Evolutionary conservation across 1,140 invertebrate genomes (phyloP).

Genomic region (Drosophila nikananu): DNA sequence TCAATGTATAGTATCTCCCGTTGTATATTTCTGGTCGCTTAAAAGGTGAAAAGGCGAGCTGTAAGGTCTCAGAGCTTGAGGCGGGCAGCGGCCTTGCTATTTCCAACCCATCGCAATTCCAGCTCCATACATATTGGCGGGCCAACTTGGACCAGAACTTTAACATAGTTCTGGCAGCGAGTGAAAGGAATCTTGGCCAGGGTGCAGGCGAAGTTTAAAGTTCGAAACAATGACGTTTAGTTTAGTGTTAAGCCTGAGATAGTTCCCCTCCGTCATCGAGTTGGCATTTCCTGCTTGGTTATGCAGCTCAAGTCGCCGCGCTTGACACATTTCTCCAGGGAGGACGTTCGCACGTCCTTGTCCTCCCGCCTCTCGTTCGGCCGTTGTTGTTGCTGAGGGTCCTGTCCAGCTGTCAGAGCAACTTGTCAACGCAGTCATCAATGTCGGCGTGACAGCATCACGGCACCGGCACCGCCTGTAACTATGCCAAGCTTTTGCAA

Average conservation of each 20-base stretch:
- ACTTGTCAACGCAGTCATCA: constrained; percentile 83
- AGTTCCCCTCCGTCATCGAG: constrained; percentile 14
- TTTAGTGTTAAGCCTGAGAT: constrained; percentile 29
- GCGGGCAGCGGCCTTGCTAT: constrained; percentile 40
- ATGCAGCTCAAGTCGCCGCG: constrained; percentile 78
- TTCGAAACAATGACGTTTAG: constrained; percentile 49
- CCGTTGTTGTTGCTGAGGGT: constrained; percentile 13
- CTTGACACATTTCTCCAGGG: constrained; percentile 80
- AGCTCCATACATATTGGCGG: no score
- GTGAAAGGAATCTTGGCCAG: constrained; percentile 20
- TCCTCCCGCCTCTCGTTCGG: constrained; percentile 22
- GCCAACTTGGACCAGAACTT: constrained; percentile 58
- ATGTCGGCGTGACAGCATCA: constrained; percentile 74
- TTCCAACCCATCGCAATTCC: not conserved
- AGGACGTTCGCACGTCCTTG: constrained; percentile 67
- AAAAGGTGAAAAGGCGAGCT: constrained; percentile 63
- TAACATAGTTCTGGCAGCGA: constrained; percentile 55
- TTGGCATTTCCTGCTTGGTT: constrained; percentile 61
- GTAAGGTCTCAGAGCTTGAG: constrained; percentile 53
- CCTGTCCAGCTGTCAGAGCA: constrained; percentile 43
- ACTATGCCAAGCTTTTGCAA: constrained; percentile 74
- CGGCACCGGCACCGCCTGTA: constrained; percentile 59
- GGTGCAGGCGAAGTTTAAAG: constrained; percentile 53
- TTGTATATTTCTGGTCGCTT: constrained; percentile 27
- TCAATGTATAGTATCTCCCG: constrained; percentile 1